A percentile compares a stretch with the other conserved stretches of the same genome.
Evolutionary conservation across 2,888 invertebrate genomes (phyloP).

Genomic region (Anagyrus pseudococci): DNA sequence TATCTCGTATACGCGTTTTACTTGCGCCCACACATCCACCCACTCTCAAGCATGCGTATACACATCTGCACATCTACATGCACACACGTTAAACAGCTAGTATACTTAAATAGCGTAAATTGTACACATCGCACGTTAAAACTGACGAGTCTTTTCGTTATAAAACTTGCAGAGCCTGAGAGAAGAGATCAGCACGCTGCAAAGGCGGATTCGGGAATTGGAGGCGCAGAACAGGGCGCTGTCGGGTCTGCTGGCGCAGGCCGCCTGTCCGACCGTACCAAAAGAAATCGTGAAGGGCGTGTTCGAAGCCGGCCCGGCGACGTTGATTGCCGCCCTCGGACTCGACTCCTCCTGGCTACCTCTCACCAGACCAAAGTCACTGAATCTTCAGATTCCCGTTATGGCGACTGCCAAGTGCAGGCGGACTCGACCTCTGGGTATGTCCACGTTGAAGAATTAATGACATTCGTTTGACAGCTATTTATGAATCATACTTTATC

Average conservation of each 20-base stretch:
- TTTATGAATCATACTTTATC: no score
- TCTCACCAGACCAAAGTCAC: conserved; percentile 72
- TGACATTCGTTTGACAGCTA: no score
- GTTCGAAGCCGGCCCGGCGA: conserved; percentile 56
- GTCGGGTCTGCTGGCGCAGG: conserved; percentile 72
- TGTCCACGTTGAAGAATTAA: conserved; percentile 32
- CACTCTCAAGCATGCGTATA: no score
- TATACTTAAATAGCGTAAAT: no score
- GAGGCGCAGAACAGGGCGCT: conserved; percentile 80
- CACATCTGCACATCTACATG: no score
- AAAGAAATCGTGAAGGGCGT: conserved; percentile 54
- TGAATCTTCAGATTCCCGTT: conserved; percentile 73
- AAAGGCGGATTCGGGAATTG: conserved; percentile 77
- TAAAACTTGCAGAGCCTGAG: conserved; percentile 72
- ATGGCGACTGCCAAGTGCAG: conserved; percentile 63
- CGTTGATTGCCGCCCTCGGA: conserved; percentile 65
- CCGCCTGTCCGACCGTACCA: conserved; percentile 66
- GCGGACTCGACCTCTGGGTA: conserved; percentile 62
- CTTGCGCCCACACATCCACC: no score
- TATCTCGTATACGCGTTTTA: no score
- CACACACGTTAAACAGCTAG: no score
- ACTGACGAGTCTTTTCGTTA: no score
- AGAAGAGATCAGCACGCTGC: conserved; percentile 78
- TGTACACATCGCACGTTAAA: no score
- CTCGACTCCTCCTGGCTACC: conserved; percentile 75